Base-by-base conservation (phyloP, 1,140 invertebrate species). In the Ceratosolen fusciceps region DNA sequence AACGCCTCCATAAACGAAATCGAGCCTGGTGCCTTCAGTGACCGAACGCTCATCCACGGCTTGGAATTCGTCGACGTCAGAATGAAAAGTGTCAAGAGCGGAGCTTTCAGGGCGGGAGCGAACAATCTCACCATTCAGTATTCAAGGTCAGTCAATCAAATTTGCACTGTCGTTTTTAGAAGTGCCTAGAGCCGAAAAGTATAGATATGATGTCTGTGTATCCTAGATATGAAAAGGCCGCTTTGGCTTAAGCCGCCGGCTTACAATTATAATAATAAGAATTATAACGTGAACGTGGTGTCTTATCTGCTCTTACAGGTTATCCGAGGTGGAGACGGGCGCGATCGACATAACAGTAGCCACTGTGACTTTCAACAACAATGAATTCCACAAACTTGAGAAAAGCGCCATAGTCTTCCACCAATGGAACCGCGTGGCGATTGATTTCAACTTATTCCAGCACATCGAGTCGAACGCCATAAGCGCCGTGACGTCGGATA, bases 381-480 rank as follows among this genome's bases (percentile, higher is more conserved):
- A 93, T 85, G 89, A 92, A 70, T 93, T 95, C 80, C 87, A 91
- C 52, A 88, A 87, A 26, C 88, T 95, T 8, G 88, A 89, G 29
- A 87, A 89, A 16, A 87, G 87, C 39, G 92, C 92, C 26, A 91
- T 95, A 39, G 89, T 90, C 26, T 85, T 95, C 14, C 89, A 92
- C 10, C 90, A 93, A 9, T 94, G 93, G 92, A 94, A 92, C 83
- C 91, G 88, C 79, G 89, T 95, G 19, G 84, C 87, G 10, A 92
- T 95, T 80, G 92, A 93, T 72, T 87, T 92, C 74, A 95, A 95
- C 82, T 90, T 92, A 24, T 94, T 95, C 83, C 86, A 92, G 31
- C 85, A 89, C 37, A 82, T 95, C 5, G 89, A 92, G 12, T 76
- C 87, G 0, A 89, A 93, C 56, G 92, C 93, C 29, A 91, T 95